Evolutionary conservation across 2,797 vertebrate species (phyloP).

Genomic region (Melanotaenia maccullochi): DNA sequence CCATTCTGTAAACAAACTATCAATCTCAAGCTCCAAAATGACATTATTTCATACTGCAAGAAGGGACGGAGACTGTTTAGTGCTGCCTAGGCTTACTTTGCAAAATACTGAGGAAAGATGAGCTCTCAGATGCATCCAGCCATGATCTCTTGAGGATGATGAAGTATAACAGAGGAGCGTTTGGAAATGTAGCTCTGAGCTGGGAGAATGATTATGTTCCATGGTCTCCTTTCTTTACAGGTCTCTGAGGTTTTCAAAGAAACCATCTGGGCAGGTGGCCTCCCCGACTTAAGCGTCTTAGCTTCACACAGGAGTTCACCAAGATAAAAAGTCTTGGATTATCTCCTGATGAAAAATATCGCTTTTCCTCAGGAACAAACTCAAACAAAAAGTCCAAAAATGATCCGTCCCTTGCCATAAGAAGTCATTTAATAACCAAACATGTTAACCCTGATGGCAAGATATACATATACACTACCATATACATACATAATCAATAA

Average conservation of each 20-base stretch:
- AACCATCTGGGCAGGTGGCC: conserved; percentile 72
- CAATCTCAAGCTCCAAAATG: conserved; percentile 43
- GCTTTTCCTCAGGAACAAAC: conserved; percentile 74
- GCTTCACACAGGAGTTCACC: conserved; percentile 73
- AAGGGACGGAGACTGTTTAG: conserved; percentile 5
- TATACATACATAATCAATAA: conserved; percentile 76
- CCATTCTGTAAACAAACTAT: conserved; percentile 71
- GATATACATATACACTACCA: conserved; percentile 84
- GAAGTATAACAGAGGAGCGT: conserved; percentile 11
- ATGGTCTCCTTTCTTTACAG: conserved; percentile 55
- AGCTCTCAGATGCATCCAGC: conserved; percentile 27
- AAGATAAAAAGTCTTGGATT: conserved; percentile 80
- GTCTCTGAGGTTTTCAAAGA: conserved; percentile 66
- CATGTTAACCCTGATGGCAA: conserved; percentile 85
- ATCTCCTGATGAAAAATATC: conserved; percentile 70
- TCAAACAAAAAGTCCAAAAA: conserved; percentile 65
- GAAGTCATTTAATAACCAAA: conserved; percentile 81
- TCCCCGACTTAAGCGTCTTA: conserved; percentile 78
- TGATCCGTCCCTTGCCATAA: conserved; percentile 66
- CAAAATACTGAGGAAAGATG: conserved; percentile 32
- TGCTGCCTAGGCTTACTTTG: not conserved
- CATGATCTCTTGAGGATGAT: conserved; percentile 11
- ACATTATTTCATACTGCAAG: conserved; percentile 28
- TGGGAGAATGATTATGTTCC: conserved; percentile 57
- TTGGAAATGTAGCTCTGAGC: conserved; percentile 24